Evolutionary conservation across 2,888 invertebrate species (phyloP), one percentile per base, ranked within the genome.

Genomic region (Onchidella celtica): DNA sequence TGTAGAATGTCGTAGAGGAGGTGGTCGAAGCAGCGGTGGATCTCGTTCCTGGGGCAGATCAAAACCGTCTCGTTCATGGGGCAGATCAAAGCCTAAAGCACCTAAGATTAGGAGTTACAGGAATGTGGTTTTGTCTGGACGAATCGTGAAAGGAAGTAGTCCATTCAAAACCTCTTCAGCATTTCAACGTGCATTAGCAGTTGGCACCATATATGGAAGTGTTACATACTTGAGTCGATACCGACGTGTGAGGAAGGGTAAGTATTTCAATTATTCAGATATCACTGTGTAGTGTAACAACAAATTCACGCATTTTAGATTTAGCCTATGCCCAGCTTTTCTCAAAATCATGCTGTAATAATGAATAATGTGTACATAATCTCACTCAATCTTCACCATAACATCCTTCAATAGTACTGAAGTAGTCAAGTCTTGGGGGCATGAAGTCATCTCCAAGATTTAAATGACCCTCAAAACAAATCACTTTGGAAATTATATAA

Each of bases 171-270:
- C 75, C 2, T 14, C 29, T 32, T 63, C 40, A 32, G 75, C 57
- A 17, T 83, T 74, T 75, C 72, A 75, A 40, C 2, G 24, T 2
- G 79, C 79, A 1, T 36, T 57, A 0, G 9, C 21, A 1, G 75
- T 29, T 6, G 82, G 82, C 0, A 3, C 57, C 11, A 83, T 83
- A 29, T 83, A 83, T 70, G 82, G 82, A 29, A 75, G 75, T 11
- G 2, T 14, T 11, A 57, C 69, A 21, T 79, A 82, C 57, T 34
- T 73, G 40, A n/a, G 24, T 21, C 9, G 34, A 34, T 73, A 79
- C 40, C 82, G 79, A 1, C 57, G 57, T 70, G 24, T 57, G 32
- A 74, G 69, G 27, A 69, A 75, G 34, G 38, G 76, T 76, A 55
- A 47, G 66, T 55, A n/a, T 57, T 57, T 2, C 1, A 21, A 36